Evolutionary conservation across 2,888 invertebrate genomes (phyloP), one percentile per base, ranked within the genome.

Genomic region (Tetragonula carbonaria): DNA sequence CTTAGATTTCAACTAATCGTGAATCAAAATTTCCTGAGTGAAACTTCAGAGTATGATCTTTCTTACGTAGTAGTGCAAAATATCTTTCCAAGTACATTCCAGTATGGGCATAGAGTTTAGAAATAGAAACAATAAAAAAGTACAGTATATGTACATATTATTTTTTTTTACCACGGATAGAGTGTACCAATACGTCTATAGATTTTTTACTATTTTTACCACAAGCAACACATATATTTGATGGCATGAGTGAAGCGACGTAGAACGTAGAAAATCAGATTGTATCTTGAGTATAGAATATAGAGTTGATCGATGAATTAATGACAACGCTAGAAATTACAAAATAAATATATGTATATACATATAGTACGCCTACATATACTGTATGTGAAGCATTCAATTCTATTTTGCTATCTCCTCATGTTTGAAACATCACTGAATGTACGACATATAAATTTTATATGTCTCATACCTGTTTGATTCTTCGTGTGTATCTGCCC

Each of bases 101-200:
- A 88, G 67, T 86, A 78, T 86, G 72, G 80, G 71, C 81, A 82
- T 86, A 82, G 71, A 75, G 74, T 79, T 84, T 82, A 85, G 63
- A 75, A 73, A 87, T 85, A 84, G 62, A 78, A 66, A 73, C 65
- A 57, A 82, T 63, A 51, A 79, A 28, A 80, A 73, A 79, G 14
- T 87, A 73, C 75, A 85, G 59, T 77, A 78, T 77, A 78, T 82
- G 74, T 84, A 80, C 67, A 84, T 74, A 87, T 62, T 45, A 79
- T 55, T 83, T 83, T 53, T 53, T 76, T 83, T 53, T 76, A 78
- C 72, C 84, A 68, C 68, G 68, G 77, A 86, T 66, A 76, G 78
- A 83, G 87, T 89, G 88, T 89, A 89, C 90, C 88, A 89, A 89
- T 89, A 89, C 90, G 85, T 84, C 75, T 23, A 81, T 87, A 83